Conservation (phyloP, 2,113 vertebrate species). For the Apistogramma diplotaenia region DNA sequence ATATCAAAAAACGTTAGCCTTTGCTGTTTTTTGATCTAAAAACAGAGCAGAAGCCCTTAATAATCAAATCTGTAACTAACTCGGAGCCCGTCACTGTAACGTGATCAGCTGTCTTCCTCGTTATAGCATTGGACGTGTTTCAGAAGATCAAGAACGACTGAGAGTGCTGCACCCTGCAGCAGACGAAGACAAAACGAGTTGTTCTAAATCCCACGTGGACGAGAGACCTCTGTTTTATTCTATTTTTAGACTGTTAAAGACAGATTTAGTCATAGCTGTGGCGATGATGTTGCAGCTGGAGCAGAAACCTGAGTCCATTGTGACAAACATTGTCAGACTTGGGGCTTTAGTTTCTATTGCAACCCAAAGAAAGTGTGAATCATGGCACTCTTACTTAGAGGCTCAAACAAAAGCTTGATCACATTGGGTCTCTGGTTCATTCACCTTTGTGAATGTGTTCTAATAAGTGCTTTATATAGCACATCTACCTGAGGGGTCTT, state of each 20-base stretch:
- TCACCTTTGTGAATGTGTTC: neutral
- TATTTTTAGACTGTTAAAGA: conserved; percentile 9
- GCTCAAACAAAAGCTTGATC: neutral
- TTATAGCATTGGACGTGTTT: neutral
- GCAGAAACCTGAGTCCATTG: neutral
- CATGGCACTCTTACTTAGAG: neutral
- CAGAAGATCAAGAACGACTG: conserved; percentile 14
- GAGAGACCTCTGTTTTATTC: neutral
- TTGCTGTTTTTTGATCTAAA: conserved; percentile 1
- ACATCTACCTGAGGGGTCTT: neutral
- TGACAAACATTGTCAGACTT: neutral
- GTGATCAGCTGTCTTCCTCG: neutral
- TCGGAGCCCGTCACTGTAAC: neutral
- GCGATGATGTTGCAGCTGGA: neutral
- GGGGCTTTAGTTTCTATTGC: neutral
- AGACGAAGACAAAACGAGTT: conserved; percentile 21
- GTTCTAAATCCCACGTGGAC: neutral
- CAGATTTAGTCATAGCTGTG: neutral
- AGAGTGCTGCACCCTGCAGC: conserved; percentile 18
- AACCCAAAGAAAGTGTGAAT: neutral
- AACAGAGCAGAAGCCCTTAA: neutral
- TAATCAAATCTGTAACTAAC: neutral
- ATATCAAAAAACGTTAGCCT: conserved; percentile 31
- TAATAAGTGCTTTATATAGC: neutral
- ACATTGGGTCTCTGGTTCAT: neutral